Base-by-base conservation (phyloP, 2,888 invertebrate species). In the Furcula furcula region DNA sequence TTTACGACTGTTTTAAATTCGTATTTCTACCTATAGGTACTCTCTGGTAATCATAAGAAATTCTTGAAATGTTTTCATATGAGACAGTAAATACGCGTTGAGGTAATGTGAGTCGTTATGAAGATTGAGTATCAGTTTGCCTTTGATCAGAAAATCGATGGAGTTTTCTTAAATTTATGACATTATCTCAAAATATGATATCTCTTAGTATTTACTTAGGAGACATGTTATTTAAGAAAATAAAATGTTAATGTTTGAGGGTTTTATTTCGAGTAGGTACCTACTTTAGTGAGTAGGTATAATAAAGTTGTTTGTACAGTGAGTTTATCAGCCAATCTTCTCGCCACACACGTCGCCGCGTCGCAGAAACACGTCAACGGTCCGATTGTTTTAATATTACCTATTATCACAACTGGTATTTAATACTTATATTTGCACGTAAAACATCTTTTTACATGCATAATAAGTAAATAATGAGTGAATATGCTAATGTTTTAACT, bases 221-320 rank as follows among this genome's bases (percentile, higher is more conserved):
- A 7, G 7, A 10, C 10, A 1, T 10, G 21, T 21, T 21, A 21
- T 21, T 10, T 21, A 10, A 9, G 21, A 10, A 10, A 26, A 13
- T 25, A 13, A n/a, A 26, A 26, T 26, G 26, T 26, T 14, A 26
- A 26, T 26, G n/a, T n/a, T n/a, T 14, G 4, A 11, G 26, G n/a
- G 14, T 13, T 13, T 26, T 9, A n/a, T 9, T 26, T 9, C 7
- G 14, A 13, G 26, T n/a, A n/a, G n/a, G n/a, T 26, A 13, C 10
- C 13, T 25, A 14, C 26, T 26, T 26, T n/a, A n/a, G n/a, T n/a
- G 11, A 26, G 14, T 26, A 9, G 11, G n/a, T 20, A 46, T 40
- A 47, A 45, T 45, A 32, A 34, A 42, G 35, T 27, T 35, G 34
- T 47, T 54, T 39, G 45, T 37, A 23, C 16, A 10, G 26, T 21